Base-by-base conservation (phyloP, 2,797 vertebrate species). In the Loris lydekkerianus region DNA sequence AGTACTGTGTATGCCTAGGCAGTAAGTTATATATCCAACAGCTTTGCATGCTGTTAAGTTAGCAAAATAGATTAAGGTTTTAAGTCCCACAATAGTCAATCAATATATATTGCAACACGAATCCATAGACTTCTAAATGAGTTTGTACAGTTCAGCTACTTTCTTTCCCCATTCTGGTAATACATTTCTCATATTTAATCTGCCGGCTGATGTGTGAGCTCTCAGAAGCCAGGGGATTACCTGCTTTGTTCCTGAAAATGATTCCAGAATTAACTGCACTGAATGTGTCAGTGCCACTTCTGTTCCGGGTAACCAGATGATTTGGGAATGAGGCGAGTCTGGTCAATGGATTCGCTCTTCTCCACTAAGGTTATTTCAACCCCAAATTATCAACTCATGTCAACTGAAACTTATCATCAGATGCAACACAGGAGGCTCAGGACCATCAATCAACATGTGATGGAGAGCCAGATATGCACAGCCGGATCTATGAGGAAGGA, bases 61-160 rank as follows among this genome's bases (percentile, higher is more conserved):
- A 96, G 92, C 94, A 96, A 95, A 97, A 95, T 69, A 95, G 95
- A 96, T 97, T 97, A 97, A 96, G 53, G 92, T 65, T 96, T 97
- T 94, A 97, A 97, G 67, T 94, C 89, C 58, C 96, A 95, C 86
- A 97, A 97, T 94, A 96, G 86, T 69, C 86, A 96, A 97, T 96
- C 97, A 96, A 97, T 97, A 96, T 86, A 93, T 96, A 93, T 96
- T 97, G 94, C 89, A 87, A 94, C 93, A 77, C 67, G 67, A 94
- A 92, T 97, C 95, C 93, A 87, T 95, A 96, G 56, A 89, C 72
- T 96, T 95, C 89, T 93, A 95, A 97, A 96, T 97, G 93, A 96
- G 80, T 87, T 95, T 91, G 76, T 87, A 89, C 37, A 91, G 86
- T 95, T 96, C 91, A 92, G 67, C 95, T 95, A 46, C 73, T 40